Base-by-base conservation (phyloP, 2,888 invertebrate species). In the Sphaerophoria taeniata region DNA sequence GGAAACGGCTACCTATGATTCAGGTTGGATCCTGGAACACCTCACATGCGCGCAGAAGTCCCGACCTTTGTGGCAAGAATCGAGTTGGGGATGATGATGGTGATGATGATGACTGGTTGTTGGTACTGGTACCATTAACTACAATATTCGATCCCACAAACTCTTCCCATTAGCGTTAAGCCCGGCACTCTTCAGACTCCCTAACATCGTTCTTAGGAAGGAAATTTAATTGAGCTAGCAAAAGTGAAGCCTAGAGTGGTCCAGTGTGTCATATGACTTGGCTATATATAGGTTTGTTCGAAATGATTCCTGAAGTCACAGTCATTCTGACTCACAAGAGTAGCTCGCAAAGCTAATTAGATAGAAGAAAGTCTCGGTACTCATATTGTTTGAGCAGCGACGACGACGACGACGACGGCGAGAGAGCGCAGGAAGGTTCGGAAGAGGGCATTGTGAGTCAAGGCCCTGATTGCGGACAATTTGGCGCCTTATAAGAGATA, bases 81-180 rank as follows among this genome's bases (percentile, higher is more conserved):
- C 24, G 24, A 24, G 24, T 24, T 24, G 24, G 1, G 24, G 24
- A 24, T 24, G 24, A 24, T 60, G 84, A 84, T 80, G 80, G 72
- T n/a, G n/a, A n/a, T n/a, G n/a, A n/a, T n/a, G n/a, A n/a, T n/a
- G n/a, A n/a, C 80, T 80, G 84, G 24, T 63, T 72, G 72, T 61
- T 61, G 84, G 80, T 84, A 75, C 84, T 75, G n/a, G n/a, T n/a
- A n/a, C n/a, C n/a, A 76, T 67, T 80, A 80, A 75, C 80, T 80
- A 84, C 80, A 80, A 76, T 80, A 84, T 84, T 84, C 80, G 80
- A 84, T 84, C 84, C 75, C 79, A 51, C 75, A 80, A 80, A 84
- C 80, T 84, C 80, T 80, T 84, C 84, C 84, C 75, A 84, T 84
- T 84, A 84, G 80, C 80, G 84, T 75, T 75, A 75, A 72, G 71